Evolutionary conservation across 2,888 invertebrate genomes (phyloP).

Genomic region (Drosophila greeni): DNA sequence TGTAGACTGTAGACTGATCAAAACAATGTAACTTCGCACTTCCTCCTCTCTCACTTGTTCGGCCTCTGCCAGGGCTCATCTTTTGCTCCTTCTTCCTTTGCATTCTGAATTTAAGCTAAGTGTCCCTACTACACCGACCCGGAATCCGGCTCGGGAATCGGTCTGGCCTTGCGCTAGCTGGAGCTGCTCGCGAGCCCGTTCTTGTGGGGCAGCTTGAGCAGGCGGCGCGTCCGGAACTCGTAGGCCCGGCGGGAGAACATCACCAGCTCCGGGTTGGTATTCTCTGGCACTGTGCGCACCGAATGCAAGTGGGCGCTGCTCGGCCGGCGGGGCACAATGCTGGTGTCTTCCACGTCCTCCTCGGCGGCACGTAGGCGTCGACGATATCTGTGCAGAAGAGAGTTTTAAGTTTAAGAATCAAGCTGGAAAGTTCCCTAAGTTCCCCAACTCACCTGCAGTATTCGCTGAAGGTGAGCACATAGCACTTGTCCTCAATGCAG

Average conservation of each 20-base stretch:
- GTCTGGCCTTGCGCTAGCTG: constrained; percentile 36
- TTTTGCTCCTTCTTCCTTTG: background rate
- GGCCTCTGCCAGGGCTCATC: constrained; percentile 24
- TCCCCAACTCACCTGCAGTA: constrained; percentile 90
- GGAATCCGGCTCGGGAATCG: background rate
- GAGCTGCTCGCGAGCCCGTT: constrained; percentile 47
- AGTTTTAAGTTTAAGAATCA: background rate
- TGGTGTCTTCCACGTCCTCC: constrained; percentile 86
- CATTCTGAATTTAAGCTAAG: constrained; percentile 33
- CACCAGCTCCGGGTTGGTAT: constrained; percentile 88
- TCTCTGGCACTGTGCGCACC: constrained; percentile 81
- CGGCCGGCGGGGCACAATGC: constrained; percentile 84
- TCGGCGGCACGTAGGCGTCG: constrained; percentile 88
- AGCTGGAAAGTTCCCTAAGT: background rate
- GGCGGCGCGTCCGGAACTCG: constrained; percentile 91
- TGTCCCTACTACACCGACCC: constrained; percentile 13
- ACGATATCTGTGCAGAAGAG: constrained; percentile 83
- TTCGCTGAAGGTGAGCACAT: constrained; percentile 96
- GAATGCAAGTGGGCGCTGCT: constrained; percentile 80
- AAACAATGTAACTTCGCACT: constrained; percentile 20
- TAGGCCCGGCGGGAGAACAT: constrained; percentile 97
- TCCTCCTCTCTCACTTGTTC: background rate
- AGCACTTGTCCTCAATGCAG: constrained; percentile 98
- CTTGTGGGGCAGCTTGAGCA: constrained; percentile 78
- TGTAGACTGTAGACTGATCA: constrained; percentile 38